Evolutionary conservation across 2,888 invertebrate genomes (phyloP), one percentile per base, ranked within the genome.

Genomic region (Dryococelus australis): DNA sequence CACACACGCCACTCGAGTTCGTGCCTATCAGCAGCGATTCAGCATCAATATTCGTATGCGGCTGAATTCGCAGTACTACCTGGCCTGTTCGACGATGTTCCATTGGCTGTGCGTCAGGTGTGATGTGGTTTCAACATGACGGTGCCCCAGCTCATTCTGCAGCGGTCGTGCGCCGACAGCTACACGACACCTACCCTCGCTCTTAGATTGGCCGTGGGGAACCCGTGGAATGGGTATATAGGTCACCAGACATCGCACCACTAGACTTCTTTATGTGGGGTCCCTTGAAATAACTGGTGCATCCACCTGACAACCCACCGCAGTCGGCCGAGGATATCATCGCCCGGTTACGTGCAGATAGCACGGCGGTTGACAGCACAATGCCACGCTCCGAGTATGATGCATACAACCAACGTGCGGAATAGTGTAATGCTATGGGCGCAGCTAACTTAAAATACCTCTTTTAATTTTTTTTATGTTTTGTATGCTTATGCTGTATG

Each of bases 271-370:
- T 79, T 20, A 2, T 79, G 79, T 79, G 79, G 9, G 79, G 79
- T 79, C n/a, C 6, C 20, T 16, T 79, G 6, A 79, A 79, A 79
- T 8, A 8, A 79, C 79, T 79, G 10, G 79, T 79, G 79, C 20
- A 79, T 10, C 79, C 79, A 79, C 79, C 79, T 24, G 79, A 79
- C 79, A 10, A 79, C n/a, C 79, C 79, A 79, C 79, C 79, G 9
- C 79, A 6, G 27, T 79, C 79, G n/a, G 13, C 79, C 27, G 24
- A 79, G 79, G 79, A 79, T 16, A 79, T 79, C 27, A 27, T 79
- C n/a, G 27, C 24, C 8, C 79, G n/a, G 3, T 13, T 24, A n/a
- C 79, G 20, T 20, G 79, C 79, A 27, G 79, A 4, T 79, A 27
- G 10, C 27, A 79, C 79, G 27, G 9, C 79, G 10, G 79, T 79